Conservation (phyloP, 2,888 invertebrate genomes). For the Cynaeus angustus region DNA sequence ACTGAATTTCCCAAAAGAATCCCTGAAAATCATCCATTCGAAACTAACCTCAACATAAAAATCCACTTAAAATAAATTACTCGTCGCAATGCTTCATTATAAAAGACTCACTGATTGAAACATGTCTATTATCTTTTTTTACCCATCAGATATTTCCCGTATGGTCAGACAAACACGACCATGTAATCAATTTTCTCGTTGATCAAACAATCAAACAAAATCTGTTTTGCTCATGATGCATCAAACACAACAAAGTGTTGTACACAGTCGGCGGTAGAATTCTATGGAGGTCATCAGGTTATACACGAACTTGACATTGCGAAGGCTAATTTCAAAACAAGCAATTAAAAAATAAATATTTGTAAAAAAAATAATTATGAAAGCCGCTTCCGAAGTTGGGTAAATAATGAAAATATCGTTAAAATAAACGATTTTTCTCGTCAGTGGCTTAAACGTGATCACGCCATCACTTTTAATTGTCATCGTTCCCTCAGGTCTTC, state of each 20-base stretch:
- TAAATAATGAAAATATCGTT: too few species aligned
- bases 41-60: background rate
- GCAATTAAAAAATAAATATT: too few species aligned
- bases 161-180: conserved; percentile 23
- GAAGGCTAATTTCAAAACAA: too few species aligned
- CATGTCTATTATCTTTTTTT: conserved; percentile 10
- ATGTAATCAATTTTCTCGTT: conserved; percentile 42
- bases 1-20: background rate
- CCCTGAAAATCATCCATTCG: background rate
- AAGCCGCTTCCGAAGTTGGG: too few species aligned
- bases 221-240: conserved; percentile 3
- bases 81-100: conserved; percentile 1
- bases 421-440: too few species aligned
- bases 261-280: background rate
- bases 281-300: conserved; percentile 3
- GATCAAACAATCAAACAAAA: conserved; percentile 29
- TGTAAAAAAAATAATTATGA: too few species aligned
- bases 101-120: conserved; percentile 12
- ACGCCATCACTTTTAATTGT: too few species aligned
- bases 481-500: too few species aligned
- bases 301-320: background rate
- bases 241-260: background rate
- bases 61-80: background rate
- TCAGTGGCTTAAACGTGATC: too few species aligned
- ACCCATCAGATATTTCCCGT: conserved; percentile 20